These are phyloP conservation scores for Drosophila differens DNA, from an alignment of 2,888 invertebrate species.

Conservation along the genomic window DNA sequence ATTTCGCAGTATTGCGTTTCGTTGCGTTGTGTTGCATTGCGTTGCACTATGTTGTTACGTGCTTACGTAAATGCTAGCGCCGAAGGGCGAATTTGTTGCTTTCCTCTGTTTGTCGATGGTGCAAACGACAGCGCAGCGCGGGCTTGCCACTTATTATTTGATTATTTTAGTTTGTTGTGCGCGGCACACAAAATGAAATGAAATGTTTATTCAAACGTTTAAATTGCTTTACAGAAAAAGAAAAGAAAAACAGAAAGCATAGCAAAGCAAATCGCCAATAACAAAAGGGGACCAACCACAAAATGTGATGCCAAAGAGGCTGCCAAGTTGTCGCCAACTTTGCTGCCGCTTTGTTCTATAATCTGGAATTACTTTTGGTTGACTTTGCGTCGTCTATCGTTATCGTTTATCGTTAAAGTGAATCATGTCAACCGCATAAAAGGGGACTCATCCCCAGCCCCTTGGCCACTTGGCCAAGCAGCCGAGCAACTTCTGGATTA, in stretches of 20 bases:
- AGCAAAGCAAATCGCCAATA: constrained; percentile 4
- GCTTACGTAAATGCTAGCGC: constrained; percentile 71
- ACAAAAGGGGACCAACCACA: constrained; percentile 9
- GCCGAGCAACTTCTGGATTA: constrained; percentile 73
- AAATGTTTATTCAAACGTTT: constrained; percentile 80
- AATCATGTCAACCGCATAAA: constrained; percentile 83
- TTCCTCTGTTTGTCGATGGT: constrained; percentile 42
- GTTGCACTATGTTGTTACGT: constrained; percentile 58
- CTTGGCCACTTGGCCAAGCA: neutral
- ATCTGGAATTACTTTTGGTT: constrained; percentile 51
- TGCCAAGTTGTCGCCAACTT: constrained; percentile 74
- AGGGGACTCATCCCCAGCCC: constrained; percentile 9
- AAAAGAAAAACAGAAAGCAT: neutral
- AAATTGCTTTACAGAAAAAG: constrained; percentile 67
- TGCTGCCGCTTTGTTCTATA: constrained; percentile 49
- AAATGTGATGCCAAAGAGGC: constrained; percentile 64
- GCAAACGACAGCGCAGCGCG: constrained; percentile 35
- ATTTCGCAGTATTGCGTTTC: constrained; percentile 19
- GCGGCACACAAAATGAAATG: constrained; percentile 69
- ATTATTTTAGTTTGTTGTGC: constrained; percentile 66
- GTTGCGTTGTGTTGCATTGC: neutral
- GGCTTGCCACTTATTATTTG: constrained; percentile 63
- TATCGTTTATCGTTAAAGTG: constrained; percentile 82
- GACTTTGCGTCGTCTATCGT: constrained; percentile 66
- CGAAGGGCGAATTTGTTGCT: constrained; percentile 62